A percentile compares a stretch with the other conserved stretches of the same genome.
Evolutionary conservation across 2,113 vertebrate genomes (phyloP).

Genomic region (Urocynchramus pylzowi): DNA sequence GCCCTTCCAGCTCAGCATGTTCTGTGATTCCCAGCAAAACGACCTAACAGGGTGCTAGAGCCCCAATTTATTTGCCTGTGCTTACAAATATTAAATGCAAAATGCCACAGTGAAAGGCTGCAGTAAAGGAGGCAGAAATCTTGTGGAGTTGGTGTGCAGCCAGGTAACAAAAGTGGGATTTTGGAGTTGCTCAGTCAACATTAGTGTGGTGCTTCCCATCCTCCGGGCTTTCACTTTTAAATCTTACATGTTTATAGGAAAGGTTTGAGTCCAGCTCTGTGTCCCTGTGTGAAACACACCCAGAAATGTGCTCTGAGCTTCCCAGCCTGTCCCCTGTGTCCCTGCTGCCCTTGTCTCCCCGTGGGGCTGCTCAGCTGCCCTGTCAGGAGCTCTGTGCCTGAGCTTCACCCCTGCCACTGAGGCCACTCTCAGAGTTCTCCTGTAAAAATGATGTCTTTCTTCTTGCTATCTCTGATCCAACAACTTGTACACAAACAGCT

Average conservation of each 20-base stretch:
- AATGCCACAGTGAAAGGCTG: background rate
- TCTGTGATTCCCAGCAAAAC: background rate
- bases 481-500: background rate
- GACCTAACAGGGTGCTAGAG: background rate
- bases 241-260: rapidly evolving
- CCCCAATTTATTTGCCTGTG: background rate
- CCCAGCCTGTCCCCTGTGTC: background rate
- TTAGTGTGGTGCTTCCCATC: background rate
- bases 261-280: background rate
- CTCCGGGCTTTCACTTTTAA: background rate
- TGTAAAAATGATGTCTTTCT: slow-evolving; percentile 26
- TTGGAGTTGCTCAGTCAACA: background rate
- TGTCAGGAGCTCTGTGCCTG: rapidly evolving
- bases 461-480: slow-evolving; percentile 9
- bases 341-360: background rate
- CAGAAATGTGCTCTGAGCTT: background rate
- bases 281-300: background rate
- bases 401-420: background rate
- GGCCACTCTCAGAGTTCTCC: background rate
- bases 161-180: background rate
- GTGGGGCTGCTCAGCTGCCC: background rate
- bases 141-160: background rate
- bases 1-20: background rate
- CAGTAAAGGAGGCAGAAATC: background rate
- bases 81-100: background rate